phyloP scores from a whole-genome alignment of 2,113 vertebrate genomes.

The Coturnix japonica region DNA sequence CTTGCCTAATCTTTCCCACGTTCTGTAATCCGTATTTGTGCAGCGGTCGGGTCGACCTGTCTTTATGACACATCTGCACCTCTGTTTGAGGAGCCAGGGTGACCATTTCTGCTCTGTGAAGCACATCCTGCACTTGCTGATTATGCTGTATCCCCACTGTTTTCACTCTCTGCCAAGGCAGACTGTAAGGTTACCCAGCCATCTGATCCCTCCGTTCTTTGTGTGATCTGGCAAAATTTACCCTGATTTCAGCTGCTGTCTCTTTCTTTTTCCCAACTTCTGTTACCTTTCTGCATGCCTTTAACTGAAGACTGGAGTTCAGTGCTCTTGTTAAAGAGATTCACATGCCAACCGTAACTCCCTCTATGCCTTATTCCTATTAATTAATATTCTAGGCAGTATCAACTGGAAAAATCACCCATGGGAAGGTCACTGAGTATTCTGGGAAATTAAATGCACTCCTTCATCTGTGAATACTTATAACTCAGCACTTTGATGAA shows the following conservation, averaged over 20 bases:
- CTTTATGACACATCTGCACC: rapidly evolving
- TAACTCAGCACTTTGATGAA: not conserved
- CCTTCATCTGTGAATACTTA: not conserved
- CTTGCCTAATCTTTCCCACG: not conserved
- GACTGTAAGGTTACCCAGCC: not conserved
- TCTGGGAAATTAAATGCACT: not conserved
- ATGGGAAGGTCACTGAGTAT: not conserved
- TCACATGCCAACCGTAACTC: not conserved
- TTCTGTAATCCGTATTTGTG: rapidly evolving
- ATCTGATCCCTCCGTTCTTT: not conserved
- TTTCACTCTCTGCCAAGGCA: not conserved
- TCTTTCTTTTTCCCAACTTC: not conserved
- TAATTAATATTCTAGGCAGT: slow-evolving; percentile 19
- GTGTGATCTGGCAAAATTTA: not conserved
- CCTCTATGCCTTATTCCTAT: not conserved
- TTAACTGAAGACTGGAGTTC: not conserved
- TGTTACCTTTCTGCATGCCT: not conserved
- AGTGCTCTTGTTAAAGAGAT: not conserved
- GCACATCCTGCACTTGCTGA: not conserved
- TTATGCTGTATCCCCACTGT: rapidly evolving
- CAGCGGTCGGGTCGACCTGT: rapidly evolving
- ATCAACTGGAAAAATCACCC: not conserved
- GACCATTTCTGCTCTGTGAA: rapidly evolving
- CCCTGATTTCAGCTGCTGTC: not conserved
- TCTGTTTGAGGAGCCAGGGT: not conserved